A percentile compares a stretch with the other conserved stretches of the same genome.
Evolutionary conservation across 2,113 vertebrate species (phyloP).

Genomic region (Phylloscopus whistleri): DNA sequence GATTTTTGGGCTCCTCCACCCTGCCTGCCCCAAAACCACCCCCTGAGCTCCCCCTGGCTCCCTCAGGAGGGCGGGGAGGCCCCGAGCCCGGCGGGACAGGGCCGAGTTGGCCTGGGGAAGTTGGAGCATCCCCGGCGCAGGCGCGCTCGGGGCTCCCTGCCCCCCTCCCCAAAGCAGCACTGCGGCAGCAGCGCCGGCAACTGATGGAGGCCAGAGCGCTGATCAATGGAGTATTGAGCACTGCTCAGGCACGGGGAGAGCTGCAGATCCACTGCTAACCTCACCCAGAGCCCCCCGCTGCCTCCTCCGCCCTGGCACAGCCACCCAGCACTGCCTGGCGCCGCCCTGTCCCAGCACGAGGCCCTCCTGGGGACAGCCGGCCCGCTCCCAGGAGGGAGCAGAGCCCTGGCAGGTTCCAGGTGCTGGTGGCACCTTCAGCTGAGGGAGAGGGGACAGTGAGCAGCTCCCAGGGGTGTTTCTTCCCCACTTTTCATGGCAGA

Average conservation of each 20-base stretch:
- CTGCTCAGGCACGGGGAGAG: conserved; percentile 73
- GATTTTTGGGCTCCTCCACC: neutral
- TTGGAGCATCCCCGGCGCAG: neutral
- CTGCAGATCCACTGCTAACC: conserved; percentile 74
- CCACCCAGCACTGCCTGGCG: neutral
- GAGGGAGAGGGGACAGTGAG: neutral
- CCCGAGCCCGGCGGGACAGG: neutral
- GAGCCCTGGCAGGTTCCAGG: neutral
- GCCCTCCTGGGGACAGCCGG: neutral
- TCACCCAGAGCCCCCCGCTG: neutral
- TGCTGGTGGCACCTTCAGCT: neutral
- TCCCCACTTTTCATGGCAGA: rapidly evolving
- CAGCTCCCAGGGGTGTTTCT: rapidly evolving
- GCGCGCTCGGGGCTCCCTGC: neutral
- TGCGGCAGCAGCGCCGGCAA: conserved; percentile 63
- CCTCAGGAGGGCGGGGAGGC: neutral
- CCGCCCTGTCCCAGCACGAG: rapidly evolving
- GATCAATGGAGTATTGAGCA: conserved; percentile 78
- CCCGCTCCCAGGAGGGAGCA: neutral
- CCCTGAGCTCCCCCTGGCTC: neutral
- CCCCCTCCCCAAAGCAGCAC: conserved; percentile 49
- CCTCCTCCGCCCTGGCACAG: neutral
- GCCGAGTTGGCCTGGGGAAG: neutral
- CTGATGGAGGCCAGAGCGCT: conserved; percentile 53
- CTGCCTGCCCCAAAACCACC: neutral